Evolutionary conservation across 2,888 invertebrate species (phyloP).

Genomic region (Acrocera orbiculus): DNA sequence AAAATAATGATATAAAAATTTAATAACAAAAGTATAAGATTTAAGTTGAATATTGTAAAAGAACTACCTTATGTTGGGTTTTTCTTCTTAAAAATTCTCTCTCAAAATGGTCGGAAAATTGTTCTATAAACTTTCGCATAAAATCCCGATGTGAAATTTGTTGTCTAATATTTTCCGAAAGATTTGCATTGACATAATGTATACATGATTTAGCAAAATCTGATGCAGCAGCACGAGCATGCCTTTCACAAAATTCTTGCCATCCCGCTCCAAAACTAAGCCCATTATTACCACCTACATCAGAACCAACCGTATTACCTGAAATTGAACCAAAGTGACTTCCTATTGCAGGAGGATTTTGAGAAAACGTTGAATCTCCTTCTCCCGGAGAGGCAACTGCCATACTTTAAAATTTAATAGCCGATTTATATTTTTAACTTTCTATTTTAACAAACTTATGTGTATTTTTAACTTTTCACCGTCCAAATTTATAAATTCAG

Average conservation of each 20-base stretch:
- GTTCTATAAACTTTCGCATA: constrained; percentile 65
- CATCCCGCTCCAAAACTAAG: constrained; percentile 45
- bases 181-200: constrained; percentile 53
- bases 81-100: constrained; percentile 47
- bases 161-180: constrained; percentile 45
- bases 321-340: constrained; percentile 9
- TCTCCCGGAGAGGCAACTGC: constrained; percentile 16
- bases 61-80: constrained; percentile 32
- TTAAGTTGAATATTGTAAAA: not conserved
- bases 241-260: constrained; percentile 75
- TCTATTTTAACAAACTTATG: not conserved
- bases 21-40: not conserved
- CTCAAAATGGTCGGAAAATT: constrained; percentile 72
- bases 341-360: constrained; percentile 5
- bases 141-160: constrained; percentile 61
- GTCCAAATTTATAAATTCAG: too few species aligned
- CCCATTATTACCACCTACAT: constrained; percentile 23
- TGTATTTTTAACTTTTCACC: not conserved
- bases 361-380: constrained; percentile 15
- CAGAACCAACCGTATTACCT: constrained; percentile 14
- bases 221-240: constrained; percentile 66
- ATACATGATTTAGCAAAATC: constrained; percentile 79
- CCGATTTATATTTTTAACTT: not conserved
- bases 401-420: constrained; percentile 8
- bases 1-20: not conserved